Conservation (phyloP, 2,113 vertebrate genomes). For the Caloenas nicobarica region DNA sequence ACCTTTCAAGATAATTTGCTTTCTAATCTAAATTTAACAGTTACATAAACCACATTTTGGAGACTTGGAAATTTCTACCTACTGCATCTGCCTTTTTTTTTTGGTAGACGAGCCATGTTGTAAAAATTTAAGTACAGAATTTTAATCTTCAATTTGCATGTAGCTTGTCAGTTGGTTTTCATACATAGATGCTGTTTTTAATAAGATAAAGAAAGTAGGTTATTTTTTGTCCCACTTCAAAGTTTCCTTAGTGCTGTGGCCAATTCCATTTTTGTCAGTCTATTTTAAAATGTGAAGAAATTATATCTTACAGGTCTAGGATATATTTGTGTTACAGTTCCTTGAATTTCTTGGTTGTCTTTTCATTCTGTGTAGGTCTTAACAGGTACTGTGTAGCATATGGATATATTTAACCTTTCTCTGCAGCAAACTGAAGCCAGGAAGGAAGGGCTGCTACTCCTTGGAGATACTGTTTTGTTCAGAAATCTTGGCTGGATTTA, state of each 20-base stretch:
- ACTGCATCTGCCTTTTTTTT: neutral
- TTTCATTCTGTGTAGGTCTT: neutral
- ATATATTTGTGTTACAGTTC: neutral
- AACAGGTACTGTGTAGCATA: neutral
- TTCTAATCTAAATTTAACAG: constrained; percentile 71
- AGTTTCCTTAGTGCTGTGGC: neutral
- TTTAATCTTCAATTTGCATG: neutral
- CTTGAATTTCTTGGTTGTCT: neutral
- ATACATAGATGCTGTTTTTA: neutral
- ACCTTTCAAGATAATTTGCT: constrained; percentile 70
- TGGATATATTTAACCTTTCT: neutral
- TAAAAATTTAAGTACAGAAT: neutral
- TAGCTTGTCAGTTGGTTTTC: neutral
- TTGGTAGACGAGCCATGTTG: neutral
- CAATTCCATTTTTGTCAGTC: neutral
- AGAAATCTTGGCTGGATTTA: neutral
- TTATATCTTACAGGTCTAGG: neutral
- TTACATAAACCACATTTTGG: constrained; percentile 68
- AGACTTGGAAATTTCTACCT: constrained; percentile 55
- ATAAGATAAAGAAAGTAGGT: neutral
- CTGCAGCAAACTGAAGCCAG: neutral
- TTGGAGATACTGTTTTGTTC: neutral
- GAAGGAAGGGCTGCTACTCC: neutral
- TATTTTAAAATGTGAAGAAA: constrained; percentile 21
- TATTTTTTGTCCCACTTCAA: constrained; percentile 22